These are phyloP conservation scores for Tenodera sinensis DNA, from an alignment of 2,888 invertebrate genomes.

Conservation along the genomic window DNA sequence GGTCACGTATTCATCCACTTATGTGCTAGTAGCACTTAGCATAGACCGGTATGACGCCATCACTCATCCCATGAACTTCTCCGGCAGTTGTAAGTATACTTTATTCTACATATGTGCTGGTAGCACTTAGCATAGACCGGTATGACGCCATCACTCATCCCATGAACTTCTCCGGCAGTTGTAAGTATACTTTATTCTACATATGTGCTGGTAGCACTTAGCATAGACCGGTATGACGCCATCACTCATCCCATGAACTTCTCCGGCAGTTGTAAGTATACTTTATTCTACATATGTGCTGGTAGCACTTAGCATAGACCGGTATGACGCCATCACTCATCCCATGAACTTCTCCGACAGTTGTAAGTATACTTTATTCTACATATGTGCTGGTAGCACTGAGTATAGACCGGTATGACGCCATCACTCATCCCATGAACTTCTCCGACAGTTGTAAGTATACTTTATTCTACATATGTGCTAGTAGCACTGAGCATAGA, in stretches of 20 bases:
- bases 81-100: conserved; percentile 80
- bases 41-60: conserved; percentile 93
- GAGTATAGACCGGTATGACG: conserved; percentile 89
- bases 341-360: conserved; percentile 94
- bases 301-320: conserved; percentile 86
- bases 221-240: conserved; percentile 89
- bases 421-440: conserved; percentile 92
- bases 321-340: conserved; percentile 90
- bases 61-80: conserved; percentile 92
- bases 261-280: conserved; percentile 84
- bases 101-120: conserved; percentile 83
- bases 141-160: conserved; percentile 93
- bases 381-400: conserved; percentile 89
- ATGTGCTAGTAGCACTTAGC: conserved; percentile 86
- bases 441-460: conserved; percentile 91
- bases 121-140: conserved; percentile 87
- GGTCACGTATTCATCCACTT: conserved; percentile 89
- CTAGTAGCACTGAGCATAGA: conserved; percentile 89
- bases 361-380: conserved; percentile 71
- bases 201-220: conserved; percentile 86
- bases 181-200: conserved; percentile 76
- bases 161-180: conserved; percentile 92
- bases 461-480: conserved; percentile 82
- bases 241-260: conserved; percentile 95
- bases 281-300: conserved; percentile 79